phyloP scores from a whole-genome alignment of 2,113 vertebrate species.

The Campylomormyrus numenius region DNA sequence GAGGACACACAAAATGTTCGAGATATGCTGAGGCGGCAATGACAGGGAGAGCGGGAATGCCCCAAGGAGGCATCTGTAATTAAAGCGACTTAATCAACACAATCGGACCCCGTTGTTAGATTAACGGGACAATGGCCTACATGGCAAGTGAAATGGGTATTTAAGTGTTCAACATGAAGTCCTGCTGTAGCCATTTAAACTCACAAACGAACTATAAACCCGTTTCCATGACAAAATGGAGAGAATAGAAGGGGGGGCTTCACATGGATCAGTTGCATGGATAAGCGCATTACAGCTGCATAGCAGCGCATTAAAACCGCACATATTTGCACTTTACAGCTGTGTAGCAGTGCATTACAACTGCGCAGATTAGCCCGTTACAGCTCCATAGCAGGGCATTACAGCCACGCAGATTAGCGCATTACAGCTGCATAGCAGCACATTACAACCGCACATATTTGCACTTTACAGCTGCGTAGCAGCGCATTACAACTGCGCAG shows the following conservation, averaged over 20 bases:
- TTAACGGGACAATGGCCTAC: conserved; percentile 11
- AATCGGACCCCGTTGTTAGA: conserved; percentile 29
- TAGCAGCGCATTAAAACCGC: background rate
- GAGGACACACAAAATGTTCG: background rate
- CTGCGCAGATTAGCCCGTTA: background rate
- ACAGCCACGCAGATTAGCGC: too few species aligned
- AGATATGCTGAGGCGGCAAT: background rate
- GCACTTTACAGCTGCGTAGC: too few species aligned
- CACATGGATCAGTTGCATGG: too few species aligned
- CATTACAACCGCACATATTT: too few species aligned
- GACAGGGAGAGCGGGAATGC: background rate
- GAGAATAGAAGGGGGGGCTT: background rate
- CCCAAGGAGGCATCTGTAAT: conserved; percentile 21
- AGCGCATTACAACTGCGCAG: background rate
- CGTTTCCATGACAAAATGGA: conserved; percentile 26
- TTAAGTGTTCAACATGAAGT: conserved; percentile 7
- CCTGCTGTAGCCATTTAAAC: conserved; percentile 26
- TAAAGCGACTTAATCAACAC: conserved; percentile 31
- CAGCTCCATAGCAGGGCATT: background rate
- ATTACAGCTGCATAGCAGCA: too few species aligned
- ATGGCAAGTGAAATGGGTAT: conserved; percentile 16
- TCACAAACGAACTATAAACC: conserved; percentile 24
- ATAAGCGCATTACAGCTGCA: background rate
- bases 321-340: background rate
- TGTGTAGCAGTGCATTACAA: background rate